Evolutionary conservation across 2,888 invertebrate species (phyloP), one percentile per base, ranked within the genome.

Genomic region (Homarus gammarus): DNA sequence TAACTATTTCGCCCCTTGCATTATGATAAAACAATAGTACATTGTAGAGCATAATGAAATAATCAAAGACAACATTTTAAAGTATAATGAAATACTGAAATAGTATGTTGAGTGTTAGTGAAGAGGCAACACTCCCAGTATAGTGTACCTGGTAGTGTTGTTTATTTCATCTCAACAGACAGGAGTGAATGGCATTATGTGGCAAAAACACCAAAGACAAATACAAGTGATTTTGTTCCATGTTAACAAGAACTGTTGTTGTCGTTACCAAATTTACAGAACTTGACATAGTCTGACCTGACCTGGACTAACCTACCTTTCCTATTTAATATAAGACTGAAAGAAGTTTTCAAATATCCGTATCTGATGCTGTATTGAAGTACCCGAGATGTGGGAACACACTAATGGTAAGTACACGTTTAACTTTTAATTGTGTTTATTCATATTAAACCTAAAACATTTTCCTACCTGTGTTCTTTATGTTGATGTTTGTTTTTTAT

Each of bases 291-390:
- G 10, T 2, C 22, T 73, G 86, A 86, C 86, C 86, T 86, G 86
- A 86, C 86, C 86, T 86, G 86, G 86, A 86, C 86, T 86, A 78
- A 86, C 68, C 49, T 78, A 38, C 44, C 33, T 78, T 36, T 68
- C 73, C 31, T 79, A n/a, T 73, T 31, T 22, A 27, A n/a, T 77
- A 27, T 77, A 77, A 44, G 77, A 44, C 22, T 77, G 77, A 49
- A 12, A 44, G 49, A 44, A 49, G 44, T 31, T 49, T 77, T 22
- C n/a, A 12, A 49, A 33, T 75, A 18, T 56, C 75, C 33, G 64
- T 40, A 75, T 75, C 5, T 84, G 61, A 61, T 61, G 73, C 70
- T 75, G 84, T 79, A 79, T 79, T 51, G 18, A 51, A 79, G 78
- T 79, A 36, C 56, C 33, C 36, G 56, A 56, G 2, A 79, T 36